Evolutionary conservation across 2,888 invertebrate species (phyloP).

Genomic region (Camptogramma bilineatum): DNA sequence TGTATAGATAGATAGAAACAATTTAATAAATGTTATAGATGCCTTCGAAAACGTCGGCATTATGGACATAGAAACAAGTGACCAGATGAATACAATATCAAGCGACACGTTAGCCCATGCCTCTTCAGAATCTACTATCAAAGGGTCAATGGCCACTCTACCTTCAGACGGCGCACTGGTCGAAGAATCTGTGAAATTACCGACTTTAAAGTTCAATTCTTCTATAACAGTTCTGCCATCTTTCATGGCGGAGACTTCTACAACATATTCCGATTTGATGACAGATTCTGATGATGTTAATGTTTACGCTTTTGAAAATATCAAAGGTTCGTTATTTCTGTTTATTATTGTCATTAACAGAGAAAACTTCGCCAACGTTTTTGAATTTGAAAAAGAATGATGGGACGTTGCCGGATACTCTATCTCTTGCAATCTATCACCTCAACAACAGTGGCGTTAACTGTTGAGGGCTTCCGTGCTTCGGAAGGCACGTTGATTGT

Average conservation of each 20-base stretch:
- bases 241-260: slow-evolving; percentile 50
- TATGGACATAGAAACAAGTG: slow-evolving; percentile 9
- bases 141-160: slow-evolving; percentile 22
- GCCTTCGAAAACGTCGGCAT: slow-evolving; percentile 37
- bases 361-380: too few relatives aligned
- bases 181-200: slow-evolving; percentile 11
- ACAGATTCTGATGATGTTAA: slow-evolving; percentile 30
- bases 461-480: too few relatives aligned
- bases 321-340: background rate
- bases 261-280: slow-evolving; percentile 41
- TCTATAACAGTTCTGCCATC: slow-evolving; percentile 59
- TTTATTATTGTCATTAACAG: too few relatives aligned
- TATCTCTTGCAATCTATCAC: too few relatives aligned
- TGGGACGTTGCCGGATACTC: too few relatives aligned
- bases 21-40: slow-evolving; percentile 25
- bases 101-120: slow-evolving; percentile 30
- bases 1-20: too few relatives aligned
- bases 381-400: too few relatives aligned
- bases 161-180: slow-evolving; percentile 24
- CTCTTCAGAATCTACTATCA: slow-evolving; percentile 30
- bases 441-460: too few relatives aligned
- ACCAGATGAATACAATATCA: slow-evolving; percentile 11
- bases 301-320: slow-evolving; percentile 18
- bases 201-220: slow-evolving; percentile 53
- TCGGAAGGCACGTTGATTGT: too few relatives aligned